These are phyloP conservation scores for Lasioglossum pauxillum DNA, from an alignment of 2,888 invertebrate species.

Conservation along the genomic window DNA sequence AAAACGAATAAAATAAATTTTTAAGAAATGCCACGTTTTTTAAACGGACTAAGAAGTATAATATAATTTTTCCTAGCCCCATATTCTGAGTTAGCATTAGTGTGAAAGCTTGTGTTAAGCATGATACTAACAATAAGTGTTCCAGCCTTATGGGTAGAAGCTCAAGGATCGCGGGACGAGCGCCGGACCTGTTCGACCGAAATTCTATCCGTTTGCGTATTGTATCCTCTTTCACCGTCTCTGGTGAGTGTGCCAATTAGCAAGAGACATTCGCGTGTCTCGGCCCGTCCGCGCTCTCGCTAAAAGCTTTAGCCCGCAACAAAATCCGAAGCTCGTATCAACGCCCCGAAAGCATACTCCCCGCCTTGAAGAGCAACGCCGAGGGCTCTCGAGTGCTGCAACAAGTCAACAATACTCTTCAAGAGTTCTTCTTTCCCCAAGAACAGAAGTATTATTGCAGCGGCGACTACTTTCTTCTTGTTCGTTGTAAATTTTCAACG, in stretches of 20 bases:
- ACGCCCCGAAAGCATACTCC: not conserved
- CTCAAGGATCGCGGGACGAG: not conserved
- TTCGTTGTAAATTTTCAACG: not conserved
- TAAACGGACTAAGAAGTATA: too few relatives aligned
- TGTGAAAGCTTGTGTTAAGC: not conserved
- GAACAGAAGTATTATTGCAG: not conserved
- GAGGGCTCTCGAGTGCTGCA: not conserved
- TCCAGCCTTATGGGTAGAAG: not conserved
- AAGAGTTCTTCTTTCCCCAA: not conserved
- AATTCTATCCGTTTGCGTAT: not conserved
- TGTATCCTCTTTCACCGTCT: not conserved
- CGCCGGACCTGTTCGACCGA: not conserved
- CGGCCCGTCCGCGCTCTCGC: not conserved
- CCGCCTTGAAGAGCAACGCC: not conserved
- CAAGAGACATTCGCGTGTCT: not conserved
- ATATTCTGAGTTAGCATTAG: not conserved
- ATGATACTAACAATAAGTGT: not conserved
- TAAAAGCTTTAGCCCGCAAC: not conserved
- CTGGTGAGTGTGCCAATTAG: not conserved
- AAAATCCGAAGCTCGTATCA: conserved; percentile 2
- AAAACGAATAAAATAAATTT: too few relatives aligned
- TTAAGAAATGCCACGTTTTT: too few relatives aligned
- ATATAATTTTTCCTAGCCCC: too few relatives aligned
- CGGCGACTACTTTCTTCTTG: not conserved
- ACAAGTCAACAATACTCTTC: conserved; percentile 13